Evolutionary conservation across 2,113 vertebrate species (phyloP), one percentile per base, ranked within the genome.

Genomic region (Apodemus speciosus): DNA sequence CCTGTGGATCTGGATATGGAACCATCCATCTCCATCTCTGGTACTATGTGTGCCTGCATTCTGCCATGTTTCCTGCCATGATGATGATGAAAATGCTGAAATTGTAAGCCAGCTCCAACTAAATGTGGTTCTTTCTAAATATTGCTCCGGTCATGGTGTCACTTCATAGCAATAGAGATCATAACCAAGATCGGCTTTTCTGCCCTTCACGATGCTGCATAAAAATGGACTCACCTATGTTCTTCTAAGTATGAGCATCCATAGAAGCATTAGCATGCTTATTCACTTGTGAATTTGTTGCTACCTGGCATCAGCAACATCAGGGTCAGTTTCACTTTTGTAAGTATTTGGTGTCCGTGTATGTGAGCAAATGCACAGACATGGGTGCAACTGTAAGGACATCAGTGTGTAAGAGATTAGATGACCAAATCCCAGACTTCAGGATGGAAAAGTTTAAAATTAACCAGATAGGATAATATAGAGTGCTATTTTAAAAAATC

Each of bases 231-330:
- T 92, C 27, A 25, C 77, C 30, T 90, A 20, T 95, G 58, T 81
- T 92, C 91, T 93, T 95, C 86, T 94, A 66, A 96, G 91, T n/a
- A 38, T 16, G 79, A 75, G 15, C 40, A 77, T 69, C 53, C 81
- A 88, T 91, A 95, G 66, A 88, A 89, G 35, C 79, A 88, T 90
- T 53, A 73, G 83, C 21, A 9, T 86, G 60, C 73, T 93, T 80
- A 76, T 56, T 77, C 83, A 51, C 62, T 86, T 72, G 53, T 77
- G 79, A 53, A 30, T 95, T 51, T 81, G 51, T 15, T 81, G 68
- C 60, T 94, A 38, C 38, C 64, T 87, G 64, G 90, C 84, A 89
- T 93, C 64, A 93, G 23, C 35, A 92, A 32, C 53, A 91, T 60
- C 25, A 88, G 27, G 6, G 9, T 15, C 3, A 14, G 11, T 92